These are phyloP conservation scores for Moxostoma hubbsi DNA, from an alignment of 2,797 vertebrate genomes.

Conservation along the genomic window DNA sequence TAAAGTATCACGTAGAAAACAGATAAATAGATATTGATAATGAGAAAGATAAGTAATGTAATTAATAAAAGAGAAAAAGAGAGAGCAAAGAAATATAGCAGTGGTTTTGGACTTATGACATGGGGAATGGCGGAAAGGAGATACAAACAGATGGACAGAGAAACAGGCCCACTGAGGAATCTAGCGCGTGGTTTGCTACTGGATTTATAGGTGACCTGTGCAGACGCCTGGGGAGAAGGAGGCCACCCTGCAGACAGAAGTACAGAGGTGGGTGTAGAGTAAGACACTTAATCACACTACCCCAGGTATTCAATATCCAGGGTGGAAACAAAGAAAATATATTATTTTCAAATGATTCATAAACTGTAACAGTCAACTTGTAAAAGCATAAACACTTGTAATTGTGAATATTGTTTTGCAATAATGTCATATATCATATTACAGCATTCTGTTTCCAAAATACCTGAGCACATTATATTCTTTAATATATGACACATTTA, in stretches of 20 bases:
- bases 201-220: slow-evolving; percentile 98
- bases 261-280: slow-evolving; percentile 81
- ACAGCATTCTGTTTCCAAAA: no score
- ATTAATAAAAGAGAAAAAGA: slow-evolving; percentile 53
- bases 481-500: background rate
- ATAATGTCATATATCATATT: no score
- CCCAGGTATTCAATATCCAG: background rate
- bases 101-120: slow-evolving; percentile 62
- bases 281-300: slow-evolving; percentile 61
- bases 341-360: background rate
- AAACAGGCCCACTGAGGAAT: slow-evolving; percentile 99
- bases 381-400: background rate
- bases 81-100: slow-evolving; percentile 62
- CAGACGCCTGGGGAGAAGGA: slow-evolving; percentile 94
- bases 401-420: no score
- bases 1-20: background rate
- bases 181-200: slow-evolving; percentile 99
- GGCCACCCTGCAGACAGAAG: slow-evolving; percentile 92
- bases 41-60: slow-evolving; percentile 36
- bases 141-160: slow-evolving; percentile 99
- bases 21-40: background rate
- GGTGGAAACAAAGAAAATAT: background rate
- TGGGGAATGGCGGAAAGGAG: slow-evolving; percentile 89
- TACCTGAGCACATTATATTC: no score
- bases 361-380: background rate